Base-by-base conservation (phyloP, 1,140 invertebrate genomes). In the Adoxophyes honmai region DNA sequence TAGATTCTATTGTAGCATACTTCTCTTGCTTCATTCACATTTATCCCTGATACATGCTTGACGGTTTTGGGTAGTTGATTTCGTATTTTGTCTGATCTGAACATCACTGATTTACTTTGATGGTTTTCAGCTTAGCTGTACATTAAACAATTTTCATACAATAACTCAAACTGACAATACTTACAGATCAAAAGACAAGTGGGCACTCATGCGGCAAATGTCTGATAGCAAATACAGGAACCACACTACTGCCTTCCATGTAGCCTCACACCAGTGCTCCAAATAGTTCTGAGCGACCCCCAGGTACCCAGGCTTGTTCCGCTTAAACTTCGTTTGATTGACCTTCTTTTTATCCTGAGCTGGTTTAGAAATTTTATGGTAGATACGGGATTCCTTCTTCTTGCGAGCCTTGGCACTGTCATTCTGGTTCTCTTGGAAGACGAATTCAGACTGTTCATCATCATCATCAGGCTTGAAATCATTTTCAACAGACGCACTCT, bases 201-300 rank as follows among this genome's bases (percentile, higher is more conserved):
- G 94, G 36, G 92, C 90, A 70, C 94, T 95, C 89, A 96, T 93
- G 44, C 92, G 92, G 53, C 93, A 91, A 59, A 96, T 94, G 79
- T 96, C 95, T 56, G 92, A 95, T 5, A 96, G 91, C 52, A 96
- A 81, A 86, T 95, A 92, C 39, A 94, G 84, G 38, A 96, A 91
- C 95, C 95, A 96, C 52, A 92, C 90, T 55, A 95, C 73, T 57
- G 94, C 90, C 62, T 93, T 93, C 55, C 93, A 87, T 15, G 91
- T 91, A 13, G 93, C 91, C 68, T 92, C 92, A 74, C 92, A 92
- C 94, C 94, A 95, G 42, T 91, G 90, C 64, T 90, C 91, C 1
- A 92, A 73, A 66, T 93, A 92, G 59, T 91, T 86, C 76, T 92
- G 89, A 57, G 92, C 61, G 85, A 89, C 63, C 64, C 90, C 81